Base-by-base conservation (phyloP, 92 coral and sea anemone species). In the Zoanthus sansibaricus region DNA sequence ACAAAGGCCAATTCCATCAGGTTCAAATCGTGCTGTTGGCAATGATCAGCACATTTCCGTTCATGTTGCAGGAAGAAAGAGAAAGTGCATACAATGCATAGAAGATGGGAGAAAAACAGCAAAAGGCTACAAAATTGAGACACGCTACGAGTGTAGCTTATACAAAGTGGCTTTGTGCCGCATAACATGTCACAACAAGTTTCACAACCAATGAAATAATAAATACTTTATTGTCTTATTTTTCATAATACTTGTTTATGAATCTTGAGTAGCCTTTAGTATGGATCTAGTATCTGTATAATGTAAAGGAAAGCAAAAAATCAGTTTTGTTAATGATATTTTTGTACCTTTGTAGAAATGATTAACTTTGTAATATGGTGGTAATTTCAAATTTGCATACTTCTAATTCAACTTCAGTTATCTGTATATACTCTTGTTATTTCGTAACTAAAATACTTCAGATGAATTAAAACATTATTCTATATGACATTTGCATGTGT, bases 61-160 rank as follows among this genome's bases (percentile, higher is more conserved):
- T 46, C 83, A 76, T 75, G 59, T 86, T 12, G 83, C 59, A 46
- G 88, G 82, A 7, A 54, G 89, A 61, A 86, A 76, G 83, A 44
- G 83, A 86, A 86, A 86, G 83, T 76, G 75, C 25, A 31, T 74
- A 10, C 83, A 30, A 11, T 76, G 89, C 75, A 86, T 46, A 59
- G 77, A 74, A 73, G 88, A 30, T 30, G 59, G 88, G 8, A 61
- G 82, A 42, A 86, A 58, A 31, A 86, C 83, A 8, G 72, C 83
- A 9, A 74, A 86, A 75, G 89, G 89, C 66, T 86, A 86, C 83
- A 86, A 86, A 45, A 73, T 86, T 33, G 89, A 86, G 75, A 76
- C 83, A 15, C 2, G 83, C 83, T 76, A 52, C 61, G 75, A 75
- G 83, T 86, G 89, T 69, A 75, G 83, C 64, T 68, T 86, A 52